Conservation (phyloP, 2,797 vertebrate genomes). For the Protosalanx chinensis region DNA sequence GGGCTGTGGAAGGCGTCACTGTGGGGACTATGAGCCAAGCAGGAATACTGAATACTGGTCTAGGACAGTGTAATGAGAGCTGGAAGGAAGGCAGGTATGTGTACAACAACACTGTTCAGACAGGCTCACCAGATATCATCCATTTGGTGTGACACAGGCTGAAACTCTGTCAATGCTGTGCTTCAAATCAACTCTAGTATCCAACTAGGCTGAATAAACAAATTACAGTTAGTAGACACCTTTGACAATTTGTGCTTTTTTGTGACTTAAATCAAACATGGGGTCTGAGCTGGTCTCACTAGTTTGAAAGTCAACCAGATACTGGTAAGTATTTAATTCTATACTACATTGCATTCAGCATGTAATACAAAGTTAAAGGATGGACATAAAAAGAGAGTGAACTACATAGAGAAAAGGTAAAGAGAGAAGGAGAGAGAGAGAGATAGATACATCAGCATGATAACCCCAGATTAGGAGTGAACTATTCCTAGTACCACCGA, state of each 20-base stretch:
- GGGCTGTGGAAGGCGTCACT: constrained; percentile 21
- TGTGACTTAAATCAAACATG: too few species aligned
- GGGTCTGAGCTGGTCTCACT: too few species aligned
- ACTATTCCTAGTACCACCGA: not conserved
- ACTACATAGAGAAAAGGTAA: not conserved
- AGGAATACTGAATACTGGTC: constrained; percentile 22
- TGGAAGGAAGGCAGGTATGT: not conserved
- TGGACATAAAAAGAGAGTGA: not conserved
- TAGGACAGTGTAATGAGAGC: not conserved
- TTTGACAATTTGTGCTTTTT: too few species aligned
- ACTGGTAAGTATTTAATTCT: too few species aligned
- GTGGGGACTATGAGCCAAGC: constrained; percentile 23
- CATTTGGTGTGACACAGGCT: not conserved
- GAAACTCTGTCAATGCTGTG: not conserved
- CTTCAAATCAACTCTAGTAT: too few species aligned
- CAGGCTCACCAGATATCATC: not conserved
- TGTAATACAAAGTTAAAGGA: not conserved
- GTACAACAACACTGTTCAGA: not conserved
- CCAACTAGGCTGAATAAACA: too few species aligned
- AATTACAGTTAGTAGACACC: too few species aligned
- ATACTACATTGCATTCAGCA: not conserved
- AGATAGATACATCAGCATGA: not conserved
- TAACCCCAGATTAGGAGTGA: not conserved
- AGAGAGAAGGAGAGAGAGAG: not conserved
- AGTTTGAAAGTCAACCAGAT: not conserved